Conservation (phyloP, 2,797 vertebrate genomes). For the Antrozous pallidus region DNA sequence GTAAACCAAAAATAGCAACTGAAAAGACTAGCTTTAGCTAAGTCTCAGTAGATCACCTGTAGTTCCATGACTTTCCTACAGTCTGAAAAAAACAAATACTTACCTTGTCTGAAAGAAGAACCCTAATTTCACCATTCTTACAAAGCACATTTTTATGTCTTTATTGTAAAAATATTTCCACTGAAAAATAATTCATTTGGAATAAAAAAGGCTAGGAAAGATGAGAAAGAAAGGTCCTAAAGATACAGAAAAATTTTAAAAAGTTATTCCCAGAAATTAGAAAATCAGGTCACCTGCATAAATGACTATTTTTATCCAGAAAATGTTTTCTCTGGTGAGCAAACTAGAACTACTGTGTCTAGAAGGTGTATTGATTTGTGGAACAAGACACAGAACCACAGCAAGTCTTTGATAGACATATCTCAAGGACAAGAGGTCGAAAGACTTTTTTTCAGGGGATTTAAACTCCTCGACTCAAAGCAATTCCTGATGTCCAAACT, state of each 20-base stretch:
- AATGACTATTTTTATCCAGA: constrained; percentile 5
- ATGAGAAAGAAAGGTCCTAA: background rate
- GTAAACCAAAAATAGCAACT: background rate
- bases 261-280: constrained; percentile 1
- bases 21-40: constrained; percentile 1
- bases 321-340: background rate
- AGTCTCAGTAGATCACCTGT: background rate
- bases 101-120: background rate
- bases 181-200: constrained; percentile 38
- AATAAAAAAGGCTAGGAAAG: background rate
- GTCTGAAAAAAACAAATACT: constrained; percentile 6
- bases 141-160: background rate
- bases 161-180: constrained; percentile 17
- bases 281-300: background rate
- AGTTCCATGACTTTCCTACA: background rate
- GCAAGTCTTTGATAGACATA: constrained; percentile 19
- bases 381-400: background rate
- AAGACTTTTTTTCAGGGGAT: constrained; percentile 25
- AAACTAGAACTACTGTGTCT: background rate
- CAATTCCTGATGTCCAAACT: constrained; percentile 42
- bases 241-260: background rate
- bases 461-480: background rate
- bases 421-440: constrained; percentile 17
- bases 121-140: background rate
- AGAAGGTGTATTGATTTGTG: background rate